Conservation (phyloP, 2,888 invertebrate species). For the Anagyrus pseudococci region DNA sequence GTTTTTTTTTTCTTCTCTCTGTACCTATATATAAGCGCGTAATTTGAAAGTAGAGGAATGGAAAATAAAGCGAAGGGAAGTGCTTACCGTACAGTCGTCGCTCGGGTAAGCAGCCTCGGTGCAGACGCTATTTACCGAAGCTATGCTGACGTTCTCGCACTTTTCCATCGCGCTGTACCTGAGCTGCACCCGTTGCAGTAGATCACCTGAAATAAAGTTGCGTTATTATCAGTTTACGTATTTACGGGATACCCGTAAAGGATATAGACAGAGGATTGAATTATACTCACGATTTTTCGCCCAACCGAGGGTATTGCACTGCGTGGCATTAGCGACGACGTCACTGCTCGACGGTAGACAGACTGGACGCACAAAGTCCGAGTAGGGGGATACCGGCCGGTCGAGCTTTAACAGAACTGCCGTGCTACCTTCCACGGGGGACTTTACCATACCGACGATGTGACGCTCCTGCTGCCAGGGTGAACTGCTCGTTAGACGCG, state of each 20-base stretch:
- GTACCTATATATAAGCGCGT: too few relatives aligned
- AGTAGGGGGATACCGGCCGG: slow-evolving; percentile 72
- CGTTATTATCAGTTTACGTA: too few relatives aligned
- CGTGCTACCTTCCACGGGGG: slow-evolving; percentile 88
- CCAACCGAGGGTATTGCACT: slow-evolving; percentile 88
- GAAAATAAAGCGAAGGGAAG: neutral
- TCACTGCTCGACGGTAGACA: slow-evolving; percentile 74
- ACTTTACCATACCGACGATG: slow-evolving; percentile 86
- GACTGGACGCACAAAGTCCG: slow-evolving; percentile 84
- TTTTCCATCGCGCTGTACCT: slow-evolving; percentile 78
- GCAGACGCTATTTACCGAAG: slow-evolving; percentile 82
- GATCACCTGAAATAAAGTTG: slow-evolving; percentile 66
- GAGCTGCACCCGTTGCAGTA: slow-evolving; percentile 81
- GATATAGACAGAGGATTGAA: neutral
- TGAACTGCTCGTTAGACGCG: slow-evolving; percentile 78
- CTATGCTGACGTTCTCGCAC: slow-evolving; percentile 86
- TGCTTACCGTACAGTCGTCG: slow-evolving; percentile 83
- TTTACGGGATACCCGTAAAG: neutral
- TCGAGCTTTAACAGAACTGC: slow-evolving; percentile 82
- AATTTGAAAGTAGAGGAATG: too few relatives aligned
- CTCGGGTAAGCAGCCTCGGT: slow-evolving; percentile 81
- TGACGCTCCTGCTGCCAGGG: slow-evolving; percentile 89
- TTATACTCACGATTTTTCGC: slow-evolving; percentile 76
- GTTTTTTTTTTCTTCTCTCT: neutral
- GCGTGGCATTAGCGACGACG: slow-evolving; percentile 59